These are phyloP conservation scores for Eupithecia pulchellata DNA, from an alignment of 2,888 invertebrate species.

Conservation along the genomic window DNA sequence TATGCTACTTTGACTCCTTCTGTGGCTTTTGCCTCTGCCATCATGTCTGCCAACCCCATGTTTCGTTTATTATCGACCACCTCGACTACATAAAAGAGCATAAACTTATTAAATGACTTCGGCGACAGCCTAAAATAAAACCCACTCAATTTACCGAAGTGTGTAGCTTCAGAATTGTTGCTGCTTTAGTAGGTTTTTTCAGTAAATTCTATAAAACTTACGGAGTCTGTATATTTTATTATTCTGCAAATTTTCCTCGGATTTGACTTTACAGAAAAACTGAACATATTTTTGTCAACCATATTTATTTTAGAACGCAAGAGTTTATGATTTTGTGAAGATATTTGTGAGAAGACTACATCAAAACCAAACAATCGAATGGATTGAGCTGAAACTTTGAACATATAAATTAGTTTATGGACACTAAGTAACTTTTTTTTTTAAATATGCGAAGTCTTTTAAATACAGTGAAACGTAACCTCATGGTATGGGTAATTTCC, in stretches of 20 bases:
- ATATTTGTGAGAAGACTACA: too few species aligned
- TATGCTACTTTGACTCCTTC: constrained; percentile 11
- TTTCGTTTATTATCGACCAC: constrained; percentile 48
- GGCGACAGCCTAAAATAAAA: constrained; percentile 46
- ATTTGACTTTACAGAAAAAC: background rate
- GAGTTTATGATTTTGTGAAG: too few species aligned
- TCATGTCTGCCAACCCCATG: constrained; percentile 48
- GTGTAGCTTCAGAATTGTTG: constrained; percentile 36
- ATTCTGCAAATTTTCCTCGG: background rate
- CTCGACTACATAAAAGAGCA: constrained; percentile 43
- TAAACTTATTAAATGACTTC: constrained; percentile 46
- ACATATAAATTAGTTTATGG: background rate
- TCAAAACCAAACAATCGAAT: too few species aligned
- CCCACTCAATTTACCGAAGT: constrained; percentile 39
- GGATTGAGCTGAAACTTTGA: too few species aligned
- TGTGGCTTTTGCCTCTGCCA: constrained; percentile 40
- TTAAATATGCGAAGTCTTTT: too few species aligned
- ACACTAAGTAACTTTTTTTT: background rate
- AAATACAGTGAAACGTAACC: background rate
- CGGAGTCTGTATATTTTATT: background rate
- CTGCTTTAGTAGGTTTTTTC: constrained; percentile 1
- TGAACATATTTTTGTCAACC: background rate
- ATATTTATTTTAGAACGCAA: too few species aligned
- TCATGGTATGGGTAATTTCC: background rate
- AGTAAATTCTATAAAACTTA: background rate